These are phyloP conservation scores for Gymnobelideus leadbeateri DNA, from an alignment of 2,113 vertebrate species.

Conservation along the genomic window DNA sequence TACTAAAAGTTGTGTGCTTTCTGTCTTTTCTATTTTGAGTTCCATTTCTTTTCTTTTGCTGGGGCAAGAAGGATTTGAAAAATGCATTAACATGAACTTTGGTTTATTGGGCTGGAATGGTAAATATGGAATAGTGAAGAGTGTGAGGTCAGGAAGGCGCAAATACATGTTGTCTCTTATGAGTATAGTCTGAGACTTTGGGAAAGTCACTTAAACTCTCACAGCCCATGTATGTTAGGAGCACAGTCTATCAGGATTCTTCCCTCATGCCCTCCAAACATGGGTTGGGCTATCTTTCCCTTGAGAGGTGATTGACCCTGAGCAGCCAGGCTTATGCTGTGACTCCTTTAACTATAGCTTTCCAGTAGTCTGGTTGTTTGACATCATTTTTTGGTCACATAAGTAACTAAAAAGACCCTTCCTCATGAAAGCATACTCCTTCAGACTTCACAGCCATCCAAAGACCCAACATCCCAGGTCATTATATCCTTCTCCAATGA, in stretches of 20 bases:
- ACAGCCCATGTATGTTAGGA: neutral
- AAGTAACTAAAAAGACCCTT: neutral
- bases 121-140: neutral
- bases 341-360: neutral
- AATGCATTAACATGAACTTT: neutral
- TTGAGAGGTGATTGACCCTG: neutral
- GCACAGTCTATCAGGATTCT: neutral
- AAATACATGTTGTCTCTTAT: neutral
- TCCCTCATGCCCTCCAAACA: neutral
- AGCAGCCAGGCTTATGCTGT: neutral
- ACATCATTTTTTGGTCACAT: neutral
- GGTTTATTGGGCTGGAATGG: neutral
- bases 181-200: neutral
- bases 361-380: neutral
- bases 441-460: neutral
- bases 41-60: neutral
- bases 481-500: neutral
- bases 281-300: neutral
- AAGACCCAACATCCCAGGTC: neutral
- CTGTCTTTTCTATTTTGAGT: neutral
- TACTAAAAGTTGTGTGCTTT: neutral
- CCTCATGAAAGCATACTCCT: neutral
- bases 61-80: neutral
- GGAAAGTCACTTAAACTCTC: neutral
- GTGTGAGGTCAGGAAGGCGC: neutral